Evolutionary conservation across 2,888 invertebrate species (phyloP), one percentile per base, ranked within the genome.

Genomic region (Patella caerulea): DNA sequence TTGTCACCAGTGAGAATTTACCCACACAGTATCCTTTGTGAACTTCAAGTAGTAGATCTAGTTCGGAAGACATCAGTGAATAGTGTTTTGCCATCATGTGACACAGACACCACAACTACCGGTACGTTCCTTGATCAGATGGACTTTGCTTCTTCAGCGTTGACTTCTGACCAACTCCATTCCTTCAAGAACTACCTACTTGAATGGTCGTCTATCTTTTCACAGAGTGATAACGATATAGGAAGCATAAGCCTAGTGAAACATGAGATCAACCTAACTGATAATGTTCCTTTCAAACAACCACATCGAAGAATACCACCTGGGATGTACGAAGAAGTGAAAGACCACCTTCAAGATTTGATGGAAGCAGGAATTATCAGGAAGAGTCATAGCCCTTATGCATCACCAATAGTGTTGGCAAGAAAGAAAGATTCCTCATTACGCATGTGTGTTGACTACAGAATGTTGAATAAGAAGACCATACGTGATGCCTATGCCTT

Each of bases 301-400:
- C 24, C 24, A 24, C 24, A 24, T 24, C 24, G 24, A 24, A 24
- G 24, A 24, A 24, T 24, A 24, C 24, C 24, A 19, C 79, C 81
- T 54, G 79, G 69, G 3, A 72, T 75, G 72, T 75, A 65, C 52
- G 79, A 79, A 17, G 81, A 82, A 73, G 76, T 81, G 7, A 19
- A 77, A 3, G 71, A 79, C 15, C 80, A 82, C 56, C 53, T 82
- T 15, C 77, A 81, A 15, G 71, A 77, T 24, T 73, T 82, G 74
- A 15, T 78, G n/a, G 78, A 70, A 9, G 70, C 70, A 15, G 77
- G 78, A 15, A 74, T 73, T 0, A 81, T 81, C 3, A 65, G 72
- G 34, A 65, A 77, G 34, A 56, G 77, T 19, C 14, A 78, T 17
- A 73, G 77, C 55, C 77, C 78, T 17, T 59, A 15, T 2, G 56